Evolutionary conservation across 35 echinoderm and acorn worm genomes (phyloP).

Genomic region (Chiridota heheva): DNA sequence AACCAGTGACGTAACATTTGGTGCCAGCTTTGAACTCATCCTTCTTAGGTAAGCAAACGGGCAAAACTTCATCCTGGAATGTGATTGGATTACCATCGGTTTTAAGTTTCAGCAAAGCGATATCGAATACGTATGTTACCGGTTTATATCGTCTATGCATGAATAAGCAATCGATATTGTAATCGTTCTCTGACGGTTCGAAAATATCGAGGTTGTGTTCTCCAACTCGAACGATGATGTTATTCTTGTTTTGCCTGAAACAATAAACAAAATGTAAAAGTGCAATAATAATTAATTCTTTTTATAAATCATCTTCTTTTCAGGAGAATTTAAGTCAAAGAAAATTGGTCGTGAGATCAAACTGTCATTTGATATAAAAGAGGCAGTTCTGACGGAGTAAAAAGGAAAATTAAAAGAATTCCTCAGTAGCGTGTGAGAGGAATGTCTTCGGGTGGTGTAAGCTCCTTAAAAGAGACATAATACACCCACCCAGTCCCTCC

Average conservation of each 20-base stretch:
- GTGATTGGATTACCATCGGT: not conserved
- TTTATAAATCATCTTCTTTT: too few species aligned
- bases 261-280: not conserved
- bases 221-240: conserved; percentile 32
- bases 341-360: too few species aligned
- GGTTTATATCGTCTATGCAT: conserved; percentile 14
- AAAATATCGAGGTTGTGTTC: conserved; percentile 11
- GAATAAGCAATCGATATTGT: conserved; percentile 24
- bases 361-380: too few species aligned
- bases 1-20: conserved; percentile 26
- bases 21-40: conserved; percentile 16
- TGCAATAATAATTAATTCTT: too few species aligned
- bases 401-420: too few species aligned
- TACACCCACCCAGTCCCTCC: too few species aligned
- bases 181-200: conserved; percentile 7
- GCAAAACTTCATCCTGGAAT: not conserved
- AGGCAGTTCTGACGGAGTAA: too few species aligned
- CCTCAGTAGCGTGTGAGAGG: too few species aligned
- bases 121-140: not conserved
- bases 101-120: conserved; percentile 18
- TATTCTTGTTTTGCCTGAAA: not conserved
- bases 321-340: too few species aligned
- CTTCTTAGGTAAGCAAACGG: conserved; percentile 26
- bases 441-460: too few species aligned
- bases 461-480: too few species aligned